Conservation (phyloP, 2,888 invertebrate genomes). For the Epirrita christyi region DNA sequence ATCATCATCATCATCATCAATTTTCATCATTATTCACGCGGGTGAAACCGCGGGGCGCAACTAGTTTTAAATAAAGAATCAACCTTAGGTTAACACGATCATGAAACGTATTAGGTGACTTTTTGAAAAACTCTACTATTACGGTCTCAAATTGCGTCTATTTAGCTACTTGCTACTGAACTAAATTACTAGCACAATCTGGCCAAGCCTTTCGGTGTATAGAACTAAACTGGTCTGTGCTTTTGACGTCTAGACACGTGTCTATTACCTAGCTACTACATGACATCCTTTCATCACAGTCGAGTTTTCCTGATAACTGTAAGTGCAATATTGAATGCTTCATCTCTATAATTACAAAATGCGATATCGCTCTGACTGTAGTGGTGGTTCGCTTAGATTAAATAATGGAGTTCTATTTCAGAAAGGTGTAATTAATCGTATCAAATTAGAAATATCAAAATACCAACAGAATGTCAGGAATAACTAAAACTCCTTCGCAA, state of each 20-base stretch:
- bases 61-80: no score
- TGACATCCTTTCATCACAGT: conserved; percentile 21
- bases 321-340: not conserved
- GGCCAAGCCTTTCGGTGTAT: conserved; percentile 3
- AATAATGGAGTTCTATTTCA: conserved; percentile 3
- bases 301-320: conserved; percentile 12
- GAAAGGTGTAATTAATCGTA: no score
- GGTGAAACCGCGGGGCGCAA: no score
- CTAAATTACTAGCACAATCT: conserved; percentile 10
- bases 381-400: not conserved
- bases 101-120: no score
- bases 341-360: not conserved
- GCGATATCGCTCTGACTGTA: not conserved
- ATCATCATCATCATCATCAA: no score
- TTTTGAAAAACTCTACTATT: no score
- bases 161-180: not conserved
- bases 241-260: conserved; percentile 20
- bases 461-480: no score
- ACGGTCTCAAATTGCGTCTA: not conserved
- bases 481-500: no score
- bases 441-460: no score
- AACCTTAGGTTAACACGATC: no score
- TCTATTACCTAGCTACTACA: conserved; percentile 17
- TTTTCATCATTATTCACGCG: no score
- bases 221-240: conserved; percentile 9